These are phyloP conservation scores for Tetropium fuscum DNA, from an alignment of 2,888 invertebrate species.

Conservation along the genomic window DNA sequence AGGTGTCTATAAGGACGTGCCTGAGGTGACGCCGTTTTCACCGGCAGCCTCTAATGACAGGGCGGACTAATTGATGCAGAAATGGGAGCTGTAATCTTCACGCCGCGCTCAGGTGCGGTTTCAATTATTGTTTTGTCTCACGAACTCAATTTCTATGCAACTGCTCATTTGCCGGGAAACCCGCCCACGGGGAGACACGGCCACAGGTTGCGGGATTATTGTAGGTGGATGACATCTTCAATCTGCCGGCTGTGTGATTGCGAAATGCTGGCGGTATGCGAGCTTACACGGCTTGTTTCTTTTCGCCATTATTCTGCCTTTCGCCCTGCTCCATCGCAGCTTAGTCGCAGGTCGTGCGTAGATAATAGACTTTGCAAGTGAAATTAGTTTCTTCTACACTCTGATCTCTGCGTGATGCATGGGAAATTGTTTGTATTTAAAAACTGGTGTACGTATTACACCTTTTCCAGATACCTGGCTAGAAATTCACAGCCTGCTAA, in stretches of 20 bases:
- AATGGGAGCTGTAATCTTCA: constrained; percentile 64
- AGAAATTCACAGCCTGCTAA: no score
- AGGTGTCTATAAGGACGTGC: constrained; percentile 44
- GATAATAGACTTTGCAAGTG: neutral
- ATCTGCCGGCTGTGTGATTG: neutral
- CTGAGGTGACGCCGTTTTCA: constrained; percentile 57
- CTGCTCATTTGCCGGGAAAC: constrained; percentile 56
- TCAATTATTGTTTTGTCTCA: constrained; percentile 64
- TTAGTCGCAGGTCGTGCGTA: neutral
- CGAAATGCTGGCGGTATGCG: neutral
- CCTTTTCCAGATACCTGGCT: no score
- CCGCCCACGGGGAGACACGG: constrained; percentile 8
- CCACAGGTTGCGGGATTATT: neutral
- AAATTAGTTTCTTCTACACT: neutral
- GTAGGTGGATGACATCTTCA: constrained; percentile 12
- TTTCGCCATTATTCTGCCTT: neutral
- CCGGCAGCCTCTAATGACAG: constrained; percentile 63
- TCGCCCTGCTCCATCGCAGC: neutral
- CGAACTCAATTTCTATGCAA: constrained; percentile 63
- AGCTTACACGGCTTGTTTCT: neutral
- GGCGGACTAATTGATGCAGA: constrained; percentile 65
- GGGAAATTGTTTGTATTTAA: no score
- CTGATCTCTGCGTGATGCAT: neutral
- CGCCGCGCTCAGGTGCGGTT: constrained; percentile 61
- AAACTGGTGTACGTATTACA: no score